Conservation (phyloP, 2,797 vertebrate species). For the Artibeus lituratus region DNA sequence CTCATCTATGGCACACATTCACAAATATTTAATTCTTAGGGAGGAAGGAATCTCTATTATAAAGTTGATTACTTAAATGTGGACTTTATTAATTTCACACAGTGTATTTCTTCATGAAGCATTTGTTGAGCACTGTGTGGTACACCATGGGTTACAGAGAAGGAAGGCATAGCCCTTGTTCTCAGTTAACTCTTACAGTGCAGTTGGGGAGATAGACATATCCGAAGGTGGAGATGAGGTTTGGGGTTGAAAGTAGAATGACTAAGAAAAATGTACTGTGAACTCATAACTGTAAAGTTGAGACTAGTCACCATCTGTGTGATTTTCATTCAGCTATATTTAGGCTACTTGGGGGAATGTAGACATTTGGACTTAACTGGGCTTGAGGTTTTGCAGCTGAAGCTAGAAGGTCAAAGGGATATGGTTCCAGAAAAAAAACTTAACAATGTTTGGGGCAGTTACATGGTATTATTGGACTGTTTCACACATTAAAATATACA, state of each 20-base stretch:
- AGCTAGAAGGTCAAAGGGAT: not conserved
- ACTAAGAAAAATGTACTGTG: not conserved
- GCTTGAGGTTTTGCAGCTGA: not conserved
- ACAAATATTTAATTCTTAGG: not conserved
- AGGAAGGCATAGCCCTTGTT: not conserved
- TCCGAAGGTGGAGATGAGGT: not conserved
- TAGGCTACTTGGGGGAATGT: not conserved
- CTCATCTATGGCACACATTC: not conserved
- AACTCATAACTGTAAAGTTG: not conserved
- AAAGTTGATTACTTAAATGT: slow-evolving; percentile 2
- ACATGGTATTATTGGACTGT: not conserved
- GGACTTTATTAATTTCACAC: not conserved
- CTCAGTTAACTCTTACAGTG: not conserved
- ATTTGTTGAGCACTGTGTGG: not conserved
- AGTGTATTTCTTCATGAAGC: not conserved
- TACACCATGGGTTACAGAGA: not conserved
- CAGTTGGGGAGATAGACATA: not conserved
- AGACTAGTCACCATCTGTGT: not conserved
- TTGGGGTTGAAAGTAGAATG: not conserved
- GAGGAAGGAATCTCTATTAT: not conserved
- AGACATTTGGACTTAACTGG: not conserved
- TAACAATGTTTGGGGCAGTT: not conserved
- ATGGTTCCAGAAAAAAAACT: not conserved
- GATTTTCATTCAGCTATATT: not conserved
- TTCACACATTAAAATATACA: not conserved